Conservation (phyloP, 2,888 invertebrate genomes). For the Nipponacmea schrenckii region DNA sequence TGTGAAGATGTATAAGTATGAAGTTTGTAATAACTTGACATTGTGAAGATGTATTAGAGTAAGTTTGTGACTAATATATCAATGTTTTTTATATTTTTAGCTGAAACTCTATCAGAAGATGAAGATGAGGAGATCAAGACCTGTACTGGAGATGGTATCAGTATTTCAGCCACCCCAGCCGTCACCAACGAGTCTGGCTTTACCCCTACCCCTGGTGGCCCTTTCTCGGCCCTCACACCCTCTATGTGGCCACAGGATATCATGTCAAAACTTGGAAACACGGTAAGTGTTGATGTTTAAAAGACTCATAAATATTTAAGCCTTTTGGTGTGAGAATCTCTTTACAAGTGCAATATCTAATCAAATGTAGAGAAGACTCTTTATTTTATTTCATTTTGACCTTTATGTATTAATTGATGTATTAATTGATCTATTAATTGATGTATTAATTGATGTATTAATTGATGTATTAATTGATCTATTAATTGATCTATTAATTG, state of each 20-base stretch:
- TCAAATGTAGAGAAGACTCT: slow-evolving; percentile 39
- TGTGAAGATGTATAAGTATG: too few species aligned
- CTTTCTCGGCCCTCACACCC: slow-evolving; percentile 92
- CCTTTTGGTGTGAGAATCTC: too few species aligned
- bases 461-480: too few species aligned
- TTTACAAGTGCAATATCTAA: too few species aligned
- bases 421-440: too few species aligned
- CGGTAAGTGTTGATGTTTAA: slow-evolving; percentile 43
- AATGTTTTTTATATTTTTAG: slow-evolving; percentile 40
- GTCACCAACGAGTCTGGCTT: slow-evolving; percentile 52
- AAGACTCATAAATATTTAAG: too few species aligned
- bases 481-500: too few species aligned
- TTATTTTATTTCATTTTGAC: slow-evolving; percentile 1
- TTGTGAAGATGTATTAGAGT: too few species aligned
- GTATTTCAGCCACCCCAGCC: slow-evolving; percentile 72
- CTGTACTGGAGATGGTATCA: slow-evolving; percentile 75
- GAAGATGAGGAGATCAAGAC: slow-evolving; percentile 69
- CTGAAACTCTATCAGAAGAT: slow-evolving; percentile 78
- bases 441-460: too few species aligned
- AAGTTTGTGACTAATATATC: background rate
- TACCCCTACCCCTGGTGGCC: slow-evolving; percentile 75
- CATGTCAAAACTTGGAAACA: slow-evolving; percentile 75
- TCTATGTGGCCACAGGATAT: slow-evolving; percentile 98
- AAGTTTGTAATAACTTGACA: too few species aligned
- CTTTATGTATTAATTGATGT: too few species aligned